A percentile compares a stretch with the other conserved stretches of the same genome.
Conservation (phyloP, 2,113 vertebrate genomes). For the Zootoca vivipara region DNA sequence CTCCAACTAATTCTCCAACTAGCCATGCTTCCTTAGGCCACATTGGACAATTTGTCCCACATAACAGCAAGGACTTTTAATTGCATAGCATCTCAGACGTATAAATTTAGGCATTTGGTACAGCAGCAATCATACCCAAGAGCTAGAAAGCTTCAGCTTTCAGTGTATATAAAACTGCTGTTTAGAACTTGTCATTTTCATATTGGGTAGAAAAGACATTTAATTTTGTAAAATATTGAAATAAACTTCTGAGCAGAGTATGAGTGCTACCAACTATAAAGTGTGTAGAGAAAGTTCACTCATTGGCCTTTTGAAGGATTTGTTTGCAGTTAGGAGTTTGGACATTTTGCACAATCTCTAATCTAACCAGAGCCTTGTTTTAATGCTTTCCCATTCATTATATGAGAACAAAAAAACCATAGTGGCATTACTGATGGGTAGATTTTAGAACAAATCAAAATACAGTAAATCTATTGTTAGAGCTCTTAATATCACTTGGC, state of each 20-base stretch:
- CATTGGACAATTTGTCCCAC: neutral
- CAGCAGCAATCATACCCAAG: slow-evolving; percentile 6
- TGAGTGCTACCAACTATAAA: slow-evolving; percentile 41
- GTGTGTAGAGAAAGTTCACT: slow-evolving; percentile 36
- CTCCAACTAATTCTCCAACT: neutral
- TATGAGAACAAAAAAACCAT: slow-evolving; percentile 65
- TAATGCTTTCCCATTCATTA: neutral
- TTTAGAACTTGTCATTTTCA: slow-evolving; percentile 30
- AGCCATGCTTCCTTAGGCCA: neutral
- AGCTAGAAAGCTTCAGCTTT: neutral
- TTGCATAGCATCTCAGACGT: neutral
- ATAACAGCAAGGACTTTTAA: neutral
- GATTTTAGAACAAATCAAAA: slow-evolving; percentile 72
- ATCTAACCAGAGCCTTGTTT: slow-evolving; percentile 26
- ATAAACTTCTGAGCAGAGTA: slow-evolving; percentile 41
- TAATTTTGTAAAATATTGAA: slow-evolving; percentile 27
- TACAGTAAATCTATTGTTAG: slow-evolving; percentile 37
- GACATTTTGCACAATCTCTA: neutral
- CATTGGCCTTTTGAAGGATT: slow-evolving; percentile 4
- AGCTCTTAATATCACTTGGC: neutral
- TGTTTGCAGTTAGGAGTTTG: slow-evolving; percentile 12
- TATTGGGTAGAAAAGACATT: slow-evolving; percentile 24
- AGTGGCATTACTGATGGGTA: slow-evolving; percentile 62
- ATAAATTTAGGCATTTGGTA: neutral
- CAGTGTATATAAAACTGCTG: neutral